Conservation (phyloP, 1,140 invertebrate species). For the fruit fly (Drosophila melanogaster) region DNA sequence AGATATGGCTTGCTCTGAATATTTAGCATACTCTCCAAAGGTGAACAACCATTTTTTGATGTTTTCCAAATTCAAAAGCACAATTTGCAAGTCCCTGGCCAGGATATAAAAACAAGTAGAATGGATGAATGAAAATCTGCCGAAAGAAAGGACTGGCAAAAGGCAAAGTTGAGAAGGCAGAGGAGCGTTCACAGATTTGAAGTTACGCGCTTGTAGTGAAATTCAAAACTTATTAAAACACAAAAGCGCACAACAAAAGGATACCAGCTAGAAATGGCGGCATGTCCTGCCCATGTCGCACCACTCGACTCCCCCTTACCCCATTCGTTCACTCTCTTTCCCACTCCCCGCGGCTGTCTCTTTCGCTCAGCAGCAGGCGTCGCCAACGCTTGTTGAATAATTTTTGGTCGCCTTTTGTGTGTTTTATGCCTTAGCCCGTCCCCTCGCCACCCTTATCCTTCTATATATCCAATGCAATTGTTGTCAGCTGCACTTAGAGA, state of each 20-base stretch:
- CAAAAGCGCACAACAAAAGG: slow-evolving; percentile 61
- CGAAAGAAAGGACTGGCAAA: slow-evolving; percentile 38
- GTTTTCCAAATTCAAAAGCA: slow-evolving; percentile 21
- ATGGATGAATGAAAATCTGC: slow-evolving; percentile 24
- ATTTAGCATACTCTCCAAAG: slow-evolving; percentile 6
- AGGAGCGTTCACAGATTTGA: slow-evolving; percentile 42
- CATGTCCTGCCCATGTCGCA: slow-evolving; percentile 49
- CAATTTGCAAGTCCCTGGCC: slow-evolving; percentile 14
- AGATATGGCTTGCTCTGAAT: too few relatives aligned
- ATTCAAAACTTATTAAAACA: slow-evolving; percentile 77
- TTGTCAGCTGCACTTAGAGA: slow-evolving; percentile 75
- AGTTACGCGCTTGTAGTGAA: slow-evolving; percentile 65
- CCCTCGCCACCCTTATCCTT: slow-evolving; percentile 8
- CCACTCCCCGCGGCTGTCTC: slow-evolving; percentile 8
- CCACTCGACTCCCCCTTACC: background rate
- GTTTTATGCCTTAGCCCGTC: slow-evolving; percentile 33
- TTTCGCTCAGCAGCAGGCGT: slow-evolving; percentile 52
- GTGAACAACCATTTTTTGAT: slow-evolving; percentile 7
- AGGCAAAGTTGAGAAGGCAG: slow-evolving; percentile 12
- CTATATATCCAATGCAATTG: slow-evolving; percentile 59
- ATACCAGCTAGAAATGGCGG: slow-evolving; percentile 50
- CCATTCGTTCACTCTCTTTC: background rate
- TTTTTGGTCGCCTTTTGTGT: slow-evolving; percentile 71
- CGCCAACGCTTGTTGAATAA: slow-evolving; percentile 66
- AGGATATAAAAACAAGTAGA: slow-evolving; percentile 19